phyloP scores from a whole-genome alignment of 2,888 invertebrate species.

The Pseudococcus viburni region DNA sequence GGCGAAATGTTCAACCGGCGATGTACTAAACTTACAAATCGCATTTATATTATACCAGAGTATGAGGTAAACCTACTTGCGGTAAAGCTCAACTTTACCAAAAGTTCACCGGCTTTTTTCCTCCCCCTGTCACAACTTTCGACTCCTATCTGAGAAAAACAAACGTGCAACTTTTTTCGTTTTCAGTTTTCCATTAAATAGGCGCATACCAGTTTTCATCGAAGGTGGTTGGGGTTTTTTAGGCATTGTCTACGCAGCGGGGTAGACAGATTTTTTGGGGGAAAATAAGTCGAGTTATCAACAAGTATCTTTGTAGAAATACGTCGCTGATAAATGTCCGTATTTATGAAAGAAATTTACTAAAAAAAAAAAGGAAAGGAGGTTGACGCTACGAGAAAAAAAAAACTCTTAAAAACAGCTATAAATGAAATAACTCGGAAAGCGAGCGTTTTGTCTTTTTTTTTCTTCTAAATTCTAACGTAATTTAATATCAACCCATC shows the following conservation, averaged over 20 bases:
- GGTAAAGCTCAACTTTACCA: slow-evolving; percentile 16
- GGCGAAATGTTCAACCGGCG: slow-evolving; percentile 49
- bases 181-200: too few relatives aligned
- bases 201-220: too few relatives aligned
- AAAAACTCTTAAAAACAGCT: slow-evolving; percentile 19
- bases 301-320: slow-evolving; percentile 43
- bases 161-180: neutral
- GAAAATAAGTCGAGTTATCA: slow-evolving; percentile 36
- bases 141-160: neutral
- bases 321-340: slow-evolving; percentile 35
- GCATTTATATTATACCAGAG: slow-evolving; percentile 30
- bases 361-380: slow-evolving; percentile 7
- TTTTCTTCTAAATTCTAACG: neutral
- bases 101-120: slow-evolving; percentile 7
- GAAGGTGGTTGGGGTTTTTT: too few relatives aligned
- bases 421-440: slow-evolving; percentile 55
- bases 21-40: slow-evolving; percentile 41
- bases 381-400: slow-evolving; percentile 16
- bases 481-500: neutral
- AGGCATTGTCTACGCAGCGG: too few relatives aligned
- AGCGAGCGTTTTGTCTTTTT: slow-evolving; percentile 26
- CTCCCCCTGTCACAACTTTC: neutral
- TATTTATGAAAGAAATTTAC: slow-evolving; percentile 43
- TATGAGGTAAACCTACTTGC: slow-evolving; percentile 41
- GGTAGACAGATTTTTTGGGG: too few relatives aligned